Evolutionary conservation across 53 echinoderm and acorn worm species (phyloP), one percentile per base, ranked within the genome.

Genomic region (Temnopleurus reevesii): DNA sequence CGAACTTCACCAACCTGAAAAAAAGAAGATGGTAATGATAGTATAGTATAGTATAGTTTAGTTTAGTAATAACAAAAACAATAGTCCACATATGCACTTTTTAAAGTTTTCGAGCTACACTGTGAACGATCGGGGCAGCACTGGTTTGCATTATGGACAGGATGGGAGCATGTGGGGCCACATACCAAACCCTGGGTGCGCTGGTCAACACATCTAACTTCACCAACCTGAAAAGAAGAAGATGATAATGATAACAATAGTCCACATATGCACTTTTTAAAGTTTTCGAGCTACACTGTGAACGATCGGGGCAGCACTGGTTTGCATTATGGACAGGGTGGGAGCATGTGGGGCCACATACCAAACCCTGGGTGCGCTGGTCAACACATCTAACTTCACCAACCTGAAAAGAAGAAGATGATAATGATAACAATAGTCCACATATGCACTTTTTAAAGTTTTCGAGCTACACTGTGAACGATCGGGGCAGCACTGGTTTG

Each of bases 271-370:
- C n/a, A n/a, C n/a, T n/a, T n/a, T n/a, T n/a, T n/a, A n/a, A n/a
- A n/a, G n/a, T n/a, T n/a, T n/a, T n/a, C n/a, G n/a, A n/a, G n/a
- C n/a, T n/a, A 53, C 97, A 97, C 81, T 93, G 86, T 12, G 59
- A 46, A 83, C 97, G 95, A 24, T 89, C 92, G 0, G 93, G 95
- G 60, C 97, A 97, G 81, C 97, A 97, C 91, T 95, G 92, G 12
- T 89, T 95, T 2, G 91, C 76, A 5, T 87, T 49, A 2, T 46
- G 36, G 31, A 89, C 91, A 7, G 97, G 97, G 60, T 97, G 97
- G 53, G 86, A 82, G 66, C 97, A 97, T 3, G 83, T 87, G 17
- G 93, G 89, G 15, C 28, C 24, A 54, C 97, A 97, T 4, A 66
- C 53, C 17, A 86, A 65, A 1, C 55, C 91, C 35, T 93, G 89